Evolutionary conservation across 2,113 vertebrate genomes (phyloP).

Genomic region (Cyphomyrus discorhynchus): DNA sequence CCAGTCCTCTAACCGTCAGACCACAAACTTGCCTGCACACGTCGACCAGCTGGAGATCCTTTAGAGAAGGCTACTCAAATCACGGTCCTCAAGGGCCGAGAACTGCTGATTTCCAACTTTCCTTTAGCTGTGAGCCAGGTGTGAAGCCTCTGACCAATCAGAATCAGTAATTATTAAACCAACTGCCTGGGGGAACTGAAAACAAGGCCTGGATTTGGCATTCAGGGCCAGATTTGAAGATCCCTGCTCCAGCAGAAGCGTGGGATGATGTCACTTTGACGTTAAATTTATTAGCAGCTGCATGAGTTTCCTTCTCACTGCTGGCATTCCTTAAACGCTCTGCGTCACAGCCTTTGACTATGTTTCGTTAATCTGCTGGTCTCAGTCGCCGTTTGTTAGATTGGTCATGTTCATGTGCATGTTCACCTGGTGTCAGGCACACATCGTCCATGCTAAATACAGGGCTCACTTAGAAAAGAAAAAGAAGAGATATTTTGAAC

Average conservation of each 20-base stretch:
- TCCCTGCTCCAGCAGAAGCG: background rate
- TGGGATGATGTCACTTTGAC: background rate
- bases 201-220: background rate
- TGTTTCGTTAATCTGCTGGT: too few species aligned
- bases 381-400: background rate
- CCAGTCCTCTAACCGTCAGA: background rate
- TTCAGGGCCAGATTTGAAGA: background rate
- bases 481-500: slow-evolving; percentile 33
- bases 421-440: background rate
- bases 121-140: background rate
- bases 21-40: background rate
- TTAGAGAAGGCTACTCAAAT: background rate
- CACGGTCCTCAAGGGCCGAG: background rate
- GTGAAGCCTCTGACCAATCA: background rate
- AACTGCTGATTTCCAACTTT: background rate
- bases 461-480: background rate
- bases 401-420: background rate
- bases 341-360: too few species aligned
- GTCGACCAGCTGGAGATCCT: background rate
- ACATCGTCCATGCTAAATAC: background rate
- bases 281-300: background rate
- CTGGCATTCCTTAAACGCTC: background rate
- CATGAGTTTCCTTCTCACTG: background rate
- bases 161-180: background rate
- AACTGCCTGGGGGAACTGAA: background rate